Percentiles rank a stretch among this genome's conserved stretches.
Evolutionary conservation across 2,797 vertebrate species (phyloP).

Genomic region (Brotogeris chrysoptera): DNA sequence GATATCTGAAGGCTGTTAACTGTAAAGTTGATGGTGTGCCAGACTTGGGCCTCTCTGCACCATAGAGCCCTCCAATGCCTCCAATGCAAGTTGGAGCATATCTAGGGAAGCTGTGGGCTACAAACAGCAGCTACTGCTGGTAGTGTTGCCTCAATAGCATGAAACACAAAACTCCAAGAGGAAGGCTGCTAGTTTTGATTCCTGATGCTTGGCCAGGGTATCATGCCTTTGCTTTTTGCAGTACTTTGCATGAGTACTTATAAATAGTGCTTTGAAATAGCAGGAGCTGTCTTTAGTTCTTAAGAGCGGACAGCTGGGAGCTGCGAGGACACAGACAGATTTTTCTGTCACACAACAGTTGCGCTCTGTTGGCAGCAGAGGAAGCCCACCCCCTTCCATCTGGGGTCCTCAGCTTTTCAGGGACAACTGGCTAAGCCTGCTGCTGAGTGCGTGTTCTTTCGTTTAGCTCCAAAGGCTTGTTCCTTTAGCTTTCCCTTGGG

Average conservation of each 20-base stretch:
- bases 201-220: background rate
- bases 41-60: background rate
- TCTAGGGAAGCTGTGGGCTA: accelerated
- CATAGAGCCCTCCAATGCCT: accelerated
- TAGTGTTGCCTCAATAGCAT: background rate
- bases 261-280: slow-evolving; percentile 7
- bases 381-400: background rate
- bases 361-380: background rate
- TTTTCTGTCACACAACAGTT: background rate
- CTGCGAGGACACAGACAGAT: background rate
- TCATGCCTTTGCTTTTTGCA: background rate
- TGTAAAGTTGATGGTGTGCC: accelerated
- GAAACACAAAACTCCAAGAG: background rate
- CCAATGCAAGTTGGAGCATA: background rate
- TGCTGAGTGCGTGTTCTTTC: background rate
- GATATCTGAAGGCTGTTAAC: background rate
- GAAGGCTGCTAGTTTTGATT: background rate
- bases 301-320: background rate
- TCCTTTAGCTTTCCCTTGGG: background rate
- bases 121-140: background rate
- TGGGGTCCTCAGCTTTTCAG: background rate
- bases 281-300: background rate
- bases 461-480: background rate
- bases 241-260: background rate
- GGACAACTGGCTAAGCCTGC: background rate